Evolutionary conservation across 2,797 vertebrate genomes (phyloP), one percentile per base, ranked within the genome.

Genomic region (Sandelia bainsii): DNA sequence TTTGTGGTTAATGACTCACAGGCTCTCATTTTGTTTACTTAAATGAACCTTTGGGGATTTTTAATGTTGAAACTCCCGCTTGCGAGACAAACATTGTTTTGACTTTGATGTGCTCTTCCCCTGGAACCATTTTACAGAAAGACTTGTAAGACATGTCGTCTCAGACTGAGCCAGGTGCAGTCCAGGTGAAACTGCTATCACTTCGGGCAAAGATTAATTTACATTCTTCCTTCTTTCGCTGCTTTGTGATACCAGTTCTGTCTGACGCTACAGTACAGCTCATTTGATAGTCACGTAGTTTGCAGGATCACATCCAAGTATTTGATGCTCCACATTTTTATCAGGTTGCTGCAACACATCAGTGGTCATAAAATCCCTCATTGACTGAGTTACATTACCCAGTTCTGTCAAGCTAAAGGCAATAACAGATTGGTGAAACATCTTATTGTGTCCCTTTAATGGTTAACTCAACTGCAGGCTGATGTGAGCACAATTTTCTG

Each of bases 1-100:
- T 80, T 83, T 77, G 76, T 71, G 82, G 84, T 90, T 90, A 88
- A 88, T 90, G 83, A 83, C 79, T 90, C 77, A 85, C 78, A 40
- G 62, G 50, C 70, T 76, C 72, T 79, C 54, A 27, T 77, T 83
- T 65, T 86, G 81, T 85, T 80, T 85, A 69, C 66, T 79, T 66
- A 54, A 56, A 25, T 17, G 2, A 77, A 72, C 65, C 74, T 66
- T 77, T 39, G 39, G 83, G 79, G 73, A 71, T 54, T 78, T 83
- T 77, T 53, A 74, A 85, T 86, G 74, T 77, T 81, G 83, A 81
- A 87, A 51, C 81, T 70, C 39, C 52, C 59, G 60, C 73, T 74
- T 40, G 69, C 79, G 71, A 77, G 65, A 53, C 20, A 59, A 78
- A 48, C 53, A 23, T 10, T 71, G 60, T 81, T 74, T 17, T 68